Base-by-base conservation (phyloP, 2,888 invertebrate genomes). In the Thereva unica region DNA sequence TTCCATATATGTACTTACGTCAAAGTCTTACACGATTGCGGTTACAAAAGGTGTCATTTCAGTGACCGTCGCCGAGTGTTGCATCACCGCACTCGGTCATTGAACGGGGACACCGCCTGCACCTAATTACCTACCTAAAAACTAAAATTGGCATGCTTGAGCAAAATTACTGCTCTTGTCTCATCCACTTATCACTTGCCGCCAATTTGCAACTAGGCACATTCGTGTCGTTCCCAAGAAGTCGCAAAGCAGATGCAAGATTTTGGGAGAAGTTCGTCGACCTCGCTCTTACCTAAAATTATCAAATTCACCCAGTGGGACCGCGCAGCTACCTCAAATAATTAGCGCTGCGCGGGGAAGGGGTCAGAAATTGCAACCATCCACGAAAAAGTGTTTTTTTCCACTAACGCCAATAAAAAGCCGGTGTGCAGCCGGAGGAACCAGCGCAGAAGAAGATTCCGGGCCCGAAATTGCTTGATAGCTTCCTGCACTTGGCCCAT, bases 401-500 rank as follows among this genome's bases (percentile, higher is more conserved):
- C 23, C 23, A 23, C 23, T 23, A 23, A 23, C 23, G 23, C 23
- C 23, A 6, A 10, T n/a, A 9, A 7, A 38, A 53, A 7, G 52
- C 6, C 9, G 10, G 38, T 45, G 42, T n/a, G 37, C 12, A 5
- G 35, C 45, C 54, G 40, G 40, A 61, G 59, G 65, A 64, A 64
- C 45, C 64, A 64, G 64, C 42, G 37, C 34, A 9, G 37, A 3
- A n/a, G 4, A 55, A 65, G 55, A 65, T 50, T 52, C 12, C 65
- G n/a, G n/a, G n/a, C n/a, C n/a, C n/a, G 52, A 68, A 66, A 66
- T 61, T 61, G 65, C 59, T 61, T 68, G 68, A 68, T 68, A 65
- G 66, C 68, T 68, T 68, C 68, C 68, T 68, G 67, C 57, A 67
- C 66, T 53, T 56, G 8, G 10, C 47, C 23, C 23, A 23, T 23